A percentile compares a stretch with the other conserved stretches of the same genome.
phyloP scores from a whole-genome alignment of 2,888 invertebrate species.

The Hofmannophila pseudospretella region DNA sequence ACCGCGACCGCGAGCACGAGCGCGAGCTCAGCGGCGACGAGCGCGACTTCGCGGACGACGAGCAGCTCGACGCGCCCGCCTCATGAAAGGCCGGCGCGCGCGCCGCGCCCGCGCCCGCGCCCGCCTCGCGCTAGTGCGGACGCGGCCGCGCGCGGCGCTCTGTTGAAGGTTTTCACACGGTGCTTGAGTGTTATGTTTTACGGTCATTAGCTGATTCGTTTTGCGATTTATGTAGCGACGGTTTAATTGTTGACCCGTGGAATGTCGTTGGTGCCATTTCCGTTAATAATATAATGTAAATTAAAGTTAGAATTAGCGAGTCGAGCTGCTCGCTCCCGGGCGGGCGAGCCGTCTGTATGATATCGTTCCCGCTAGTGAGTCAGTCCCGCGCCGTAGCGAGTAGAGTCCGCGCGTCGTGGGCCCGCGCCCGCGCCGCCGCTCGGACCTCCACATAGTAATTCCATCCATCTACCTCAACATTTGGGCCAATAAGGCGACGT shows the following conservation, averaged over 20 bases:
- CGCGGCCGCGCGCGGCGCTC: slow-evolving; percentile 29
- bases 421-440: too few relatives aligned
- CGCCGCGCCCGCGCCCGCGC: slow-evolving; percentile 27
- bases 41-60: slow-evolving; percentile 71
- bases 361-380: slow-evolving; percentile 45
- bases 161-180: slow-evolving; percentile 64
- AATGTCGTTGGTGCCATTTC: slow-evolving; percentile 75
- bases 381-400: slow-evolving; percentile 44
- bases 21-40: slow-evolving; percentile 49
- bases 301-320: slow-evolving; percentile 42
- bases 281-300: slow-evolving; percentile 61
- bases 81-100: slow-evolving; percentile 54
- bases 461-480: slow-evolving; percentile 80
- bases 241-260: slow-evolving; percentile 74
- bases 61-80: slow-evolving; percentile 48
- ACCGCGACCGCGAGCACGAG: slow-evolving; percentile 41
- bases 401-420: slow-evolving; percentile 38
- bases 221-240: slow-evolving; percentile 34
- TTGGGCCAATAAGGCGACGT: slow-evolving; percentile 71
- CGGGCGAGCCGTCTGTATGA: too few relatives aligned
- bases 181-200: slow-evolving; percentile 74
- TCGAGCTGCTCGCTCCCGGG: slow-evolving; percentile 9
- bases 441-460: slow-evolving; percentile 47
- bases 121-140: too few relatives aligned
- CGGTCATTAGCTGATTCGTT: slow-evolving; percentile 60